phyloP scores from a whole-genome alignment of 2,888 invertebrate genomes.

The Philereme transversata region DNA sequence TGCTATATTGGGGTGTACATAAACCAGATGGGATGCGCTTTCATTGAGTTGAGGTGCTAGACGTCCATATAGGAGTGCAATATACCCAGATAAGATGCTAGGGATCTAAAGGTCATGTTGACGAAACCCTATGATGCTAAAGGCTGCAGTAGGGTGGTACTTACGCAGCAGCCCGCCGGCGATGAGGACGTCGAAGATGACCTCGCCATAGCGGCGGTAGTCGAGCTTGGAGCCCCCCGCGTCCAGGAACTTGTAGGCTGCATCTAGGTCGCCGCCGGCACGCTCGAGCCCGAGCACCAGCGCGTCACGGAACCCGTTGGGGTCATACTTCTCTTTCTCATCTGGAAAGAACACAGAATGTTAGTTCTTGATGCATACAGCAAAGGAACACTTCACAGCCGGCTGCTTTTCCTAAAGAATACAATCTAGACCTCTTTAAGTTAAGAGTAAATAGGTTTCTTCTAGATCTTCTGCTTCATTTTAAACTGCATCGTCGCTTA shows the following conservation, averaged over 20 bases:
- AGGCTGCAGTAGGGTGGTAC: constrained; percentile 41
- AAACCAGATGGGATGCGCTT: no score
- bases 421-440: no score
- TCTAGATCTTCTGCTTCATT: no score
- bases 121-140: not conserved
- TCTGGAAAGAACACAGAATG: constrained; percentile 81
- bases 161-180: constrained; percentile 97
- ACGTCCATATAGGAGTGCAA: no score
- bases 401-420: no score
- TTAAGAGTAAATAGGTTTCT: no score
- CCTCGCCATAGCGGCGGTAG: constrained; percentile 99
- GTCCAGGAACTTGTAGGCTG: constrained; percentile 97
- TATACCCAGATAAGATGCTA: not conserved
- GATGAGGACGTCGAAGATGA: constrained; percentile 98
- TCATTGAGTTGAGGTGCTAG: no score
- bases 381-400: no score
- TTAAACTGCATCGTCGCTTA: no score
- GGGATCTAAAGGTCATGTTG: not conserved
- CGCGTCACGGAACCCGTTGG: constrained; percentile 98
- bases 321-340: constrained; percentile 99
- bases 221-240: constrained; percentile 97
- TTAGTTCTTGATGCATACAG: not conserved
- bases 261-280: constrained; percentile 97
- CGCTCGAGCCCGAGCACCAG: constrained; percentile 97
- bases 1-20: no score